Conservation (phyloP, 2,113 vertebrate genomes). For the Myanophis thanlyinensis region DNA sequence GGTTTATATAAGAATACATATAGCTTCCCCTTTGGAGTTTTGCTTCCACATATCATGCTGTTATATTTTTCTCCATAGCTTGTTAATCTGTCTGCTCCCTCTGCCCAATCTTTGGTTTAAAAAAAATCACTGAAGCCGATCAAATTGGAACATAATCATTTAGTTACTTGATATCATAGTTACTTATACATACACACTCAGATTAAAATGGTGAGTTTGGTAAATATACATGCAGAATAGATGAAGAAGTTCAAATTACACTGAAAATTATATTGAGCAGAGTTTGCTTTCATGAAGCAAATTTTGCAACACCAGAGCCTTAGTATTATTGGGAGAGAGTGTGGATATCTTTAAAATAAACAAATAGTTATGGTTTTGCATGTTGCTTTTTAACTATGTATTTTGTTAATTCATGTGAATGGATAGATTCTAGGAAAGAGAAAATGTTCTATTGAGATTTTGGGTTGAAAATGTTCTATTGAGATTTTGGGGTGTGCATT, state of each 20-base stretch:
- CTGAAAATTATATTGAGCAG: not conserved
- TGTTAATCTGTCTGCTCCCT: not conserved
- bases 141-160: not conserved
- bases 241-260: not conserved
- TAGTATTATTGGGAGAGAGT: not conserved
- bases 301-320: not conserved
- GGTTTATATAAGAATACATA: not conserved
- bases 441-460: not conserved
- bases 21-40: not conserved
- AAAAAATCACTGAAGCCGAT: conserved; percentile 31
- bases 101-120: conserved; percentile 17
- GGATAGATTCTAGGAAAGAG: not conserved
- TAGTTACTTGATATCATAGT: not conserved
- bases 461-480: not conserved
- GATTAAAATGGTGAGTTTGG: not conserved
- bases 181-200: not conserved
- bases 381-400: not conserved
- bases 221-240: not conserved
- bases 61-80: conserved; percentile 19
- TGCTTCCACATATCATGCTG: conserved; percentile 8
- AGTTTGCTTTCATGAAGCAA: not conserved
- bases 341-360: not conserved
- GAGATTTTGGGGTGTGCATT: not conserved
- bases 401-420: not conserved
- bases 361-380: conserved; percentile 26